Evolutionary conservation across 2,797 vertebrate genomes (phyloP).

Genomic region (Chelonia mydas): DNA sequence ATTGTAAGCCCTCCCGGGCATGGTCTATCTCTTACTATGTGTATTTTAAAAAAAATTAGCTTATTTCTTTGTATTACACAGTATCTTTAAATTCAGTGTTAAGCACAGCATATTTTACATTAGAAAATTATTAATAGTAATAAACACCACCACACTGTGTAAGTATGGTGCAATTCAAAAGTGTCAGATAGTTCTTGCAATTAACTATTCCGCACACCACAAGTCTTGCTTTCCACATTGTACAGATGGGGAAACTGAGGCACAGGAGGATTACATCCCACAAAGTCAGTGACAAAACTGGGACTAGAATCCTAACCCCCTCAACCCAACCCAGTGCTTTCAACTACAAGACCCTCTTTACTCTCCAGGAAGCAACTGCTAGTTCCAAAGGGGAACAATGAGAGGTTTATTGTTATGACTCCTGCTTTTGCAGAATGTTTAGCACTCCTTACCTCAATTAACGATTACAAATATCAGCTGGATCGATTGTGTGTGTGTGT

Average conservation of each 20-base stretch:
- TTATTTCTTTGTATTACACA: background rate
- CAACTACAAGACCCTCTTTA: background rate
- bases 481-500: slow-evolving; percentile 32
- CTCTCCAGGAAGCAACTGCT: slow-evolving; percentile 5
- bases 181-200: background rate
- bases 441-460: slow-evolving; percentile 51
- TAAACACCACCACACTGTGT: accelerated
- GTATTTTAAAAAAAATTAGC: background rate
- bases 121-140: accelerated
- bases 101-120: accelerated
- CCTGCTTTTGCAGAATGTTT: slow-evolving; percentile 36
- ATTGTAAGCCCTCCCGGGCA: background rate
- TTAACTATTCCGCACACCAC: accelerated
- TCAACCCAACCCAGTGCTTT: background rate
- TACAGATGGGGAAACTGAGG: accelerated
- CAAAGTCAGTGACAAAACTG: accelerated
- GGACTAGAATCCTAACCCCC: background rate
- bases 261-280: background rate
- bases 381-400: slow-evolving; percentile 23
- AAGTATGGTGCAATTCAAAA: background rate
- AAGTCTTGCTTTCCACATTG: background rate
- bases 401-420: slow-evolving; percentile 46
- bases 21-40: accelerated
- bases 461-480: slow-evolving; percentile 57
- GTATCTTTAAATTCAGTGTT: background rate